Evolutionary conservation across 1,140 invertebrate species (phyloP).

Genomic region (Drosophila repletoides): DNA sequence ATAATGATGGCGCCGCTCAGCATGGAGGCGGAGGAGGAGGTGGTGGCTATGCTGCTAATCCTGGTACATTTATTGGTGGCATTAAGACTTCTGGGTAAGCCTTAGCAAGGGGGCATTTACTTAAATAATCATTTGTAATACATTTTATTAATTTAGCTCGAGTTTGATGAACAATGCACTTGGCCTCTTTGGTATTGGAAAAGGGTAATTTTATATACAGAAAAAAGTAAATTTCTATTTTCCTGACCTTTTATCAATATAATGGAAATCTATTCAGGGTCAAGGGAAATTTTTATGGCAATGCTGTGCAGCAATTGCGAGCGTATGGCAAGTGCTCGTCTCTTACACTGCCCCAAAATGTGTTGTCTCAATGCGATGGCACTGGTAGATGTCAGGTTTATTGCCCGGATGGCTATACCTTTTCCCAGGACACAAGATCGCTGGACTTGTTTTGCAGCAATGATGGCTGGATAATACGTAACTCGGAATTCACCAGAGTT

Average conservation of each 20-base stretch:
- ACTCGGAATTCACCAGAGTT: slow-evolving; percentile 83
- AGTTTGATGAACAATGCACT: slow-evolving; percentile 44
- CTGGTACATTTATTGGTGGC: slow-evolving; percentile 2
- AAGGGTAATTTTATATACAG: slow-evolving; percentile 36
- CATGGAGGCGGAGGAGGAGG: slow-evolving; percentile 10
- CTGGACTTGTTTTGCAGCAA: slow-evolving; percentile 84
- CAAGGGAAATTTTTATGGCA: slow-evolving; percentile 57
- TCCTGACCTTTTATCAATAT: background rate
- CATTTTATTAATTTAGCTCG: slow-evolving; percentile 13
- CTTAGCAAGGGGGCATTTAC: background rate
- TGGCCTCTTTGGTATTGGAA: slow-evolving; percentile 43
- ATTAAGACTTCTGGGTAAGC: slow-evolving; percentile 44
- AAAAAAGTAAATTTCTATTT: background rate
- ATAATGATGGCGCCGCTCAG: slow-evolving; percentile 21
- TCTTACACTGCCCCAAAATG: slow-evolving; percentile 55
- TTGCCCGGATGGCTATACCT: slow-evolving; percentile 84
- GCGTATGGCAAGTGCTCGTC: slow-evolving; percentile 52
- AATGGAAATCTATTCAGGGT: background rate
- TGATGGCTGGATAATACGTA: slow-evolving; percentile 84
- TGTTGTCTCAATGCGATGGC: slow-evolving; percentile 43
- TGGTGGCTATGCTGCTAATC: slow-evolving; percentile 19
- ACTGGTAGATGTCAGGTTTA: slow-evolving; percentile 83
- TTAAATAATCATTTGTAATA: background rate
- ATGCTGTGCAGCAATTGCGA: slow-evolving; percentile 21
- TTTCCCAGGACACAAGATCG: slow-evolving; percentile 84